Evolutionary conservation across 2,113 vertebrate genomes (phyloP).

Genomic region (Pyxicephalus adspersus): DNA sequence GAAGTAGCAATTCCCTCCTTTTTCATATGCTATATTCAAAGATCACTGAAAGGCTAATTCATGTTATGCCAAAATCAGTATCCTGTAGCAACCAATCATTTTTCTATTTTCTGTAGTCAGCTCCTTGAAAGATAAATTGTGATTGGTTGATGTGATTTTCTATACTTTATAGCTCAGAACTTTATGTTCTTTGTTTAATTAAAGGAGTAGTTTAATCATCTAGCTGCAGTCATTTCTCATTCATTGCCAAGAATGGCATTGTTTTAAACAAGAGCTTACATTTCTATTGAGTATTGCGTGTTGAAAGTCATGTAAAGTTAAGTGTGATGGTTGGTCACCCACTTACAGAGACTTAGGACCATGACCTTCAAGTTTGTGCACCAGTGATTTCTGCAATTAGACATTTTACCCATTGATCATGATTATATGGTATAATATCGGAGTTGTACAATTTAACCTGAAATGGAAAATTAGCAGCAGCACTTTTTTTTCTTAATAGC

Average conservation of each 20-base stretch:
- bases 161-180: too few relatives aligned
- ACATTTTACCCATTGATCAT: conserved; percentile 37
- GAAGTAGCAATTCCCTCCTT: too few relatives aligned
- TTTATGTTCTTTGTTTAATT: too few relatives aligned
- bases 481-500: conserved; percentile 36
- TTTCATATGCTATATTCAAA: too few relatives aligned
- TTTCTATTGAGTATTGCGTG: background rate
- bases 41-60: too few relatives aligned
- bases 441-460: conserved; percentile 33
- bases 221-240: background rate
- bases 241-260: background rate
- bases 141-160: too few relatives aligned
- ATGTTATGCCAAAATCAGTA: too few relatives aligned
- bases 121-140: too few relatives aligned
- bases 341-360: conserved; percentile 23
- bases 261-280: background rate
- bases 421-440: conserved; percentile 21
- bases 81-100: too few relatives aligned
- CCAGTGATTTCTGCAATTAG: conserved; percentile 44
- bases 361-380: conserved; percentile 45
- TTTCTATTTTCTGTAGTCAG: too few relatives aligned
- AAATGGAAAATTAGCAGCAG: conserved; percentile 36
- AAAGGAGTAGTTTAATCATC: background rate
- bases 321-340: background rate
- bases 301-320: background rate